These are phyloP conservation scores for Harpalus rubripes DNA, from an alignment of 2,888 invertebrate genomes.

Conservation along the genomic window DNA sequence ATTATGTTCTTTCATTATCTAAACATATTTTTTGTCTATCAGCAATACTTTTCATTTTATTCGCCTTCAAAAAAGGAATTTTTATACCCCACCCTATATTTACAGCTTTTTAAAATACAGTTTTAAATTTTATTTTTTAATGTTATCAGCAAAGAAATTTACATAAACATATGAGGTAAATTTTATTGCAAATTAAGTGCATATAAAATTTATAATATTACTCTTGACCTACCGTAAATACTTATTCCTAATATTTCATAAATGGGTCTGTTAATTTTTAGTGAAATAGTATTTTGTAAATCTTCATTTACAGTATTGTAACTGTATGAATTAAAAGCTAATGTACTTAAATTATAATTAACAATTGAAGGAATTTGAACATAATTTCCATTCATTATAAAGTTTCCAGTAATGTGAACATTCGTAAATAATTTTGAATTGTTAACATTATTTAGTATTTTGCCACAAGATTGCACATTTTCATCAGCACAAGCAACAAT, in stretches of 20 bases:
- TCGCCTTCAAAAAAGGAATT: too few species aligned
- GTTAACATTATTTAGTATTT: not conserved
- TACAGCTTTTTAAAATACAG: not conserved
- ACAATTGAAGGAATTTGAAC: conserved; percentile 20
- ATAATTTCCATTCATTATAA: not conserved
- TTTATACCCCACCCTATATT: not conserved
- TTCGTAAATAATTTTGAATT: not conserved
- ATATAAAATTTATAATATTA: not conserved
- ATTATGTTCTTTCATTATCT: too few species aligned
- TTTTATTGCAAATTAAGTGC: not conserved
- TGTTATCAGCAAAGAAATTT: too few species aligned
- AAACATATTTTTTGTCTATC: too few species aligned
- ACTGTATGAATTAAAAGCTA: not conserved
- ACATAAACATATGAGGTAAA: not conserved
- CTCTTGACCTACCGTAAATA: conserved; percentile 13
- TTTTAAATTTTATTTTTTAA: not conserved
- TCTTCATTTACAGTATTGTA: not conserved
- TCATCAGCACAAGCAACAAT: not conserved
- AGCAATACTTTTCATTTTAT: too few species aligned
- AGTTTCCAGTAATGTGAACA: conserved; percentile 3
- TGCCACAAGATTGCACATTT: conserved; percentile 6
- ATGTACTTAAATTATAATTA: conserved; percentile 13
- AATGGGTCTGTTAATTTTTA: not conserved
- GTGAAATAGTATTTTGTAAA: not conserved
- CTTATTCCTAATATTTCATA: conserved; percentile 3